Evolutionary conservation across 2,797 vertebrate genomes (phyloP).

Genomic region (Falco cherrug): DNA sequence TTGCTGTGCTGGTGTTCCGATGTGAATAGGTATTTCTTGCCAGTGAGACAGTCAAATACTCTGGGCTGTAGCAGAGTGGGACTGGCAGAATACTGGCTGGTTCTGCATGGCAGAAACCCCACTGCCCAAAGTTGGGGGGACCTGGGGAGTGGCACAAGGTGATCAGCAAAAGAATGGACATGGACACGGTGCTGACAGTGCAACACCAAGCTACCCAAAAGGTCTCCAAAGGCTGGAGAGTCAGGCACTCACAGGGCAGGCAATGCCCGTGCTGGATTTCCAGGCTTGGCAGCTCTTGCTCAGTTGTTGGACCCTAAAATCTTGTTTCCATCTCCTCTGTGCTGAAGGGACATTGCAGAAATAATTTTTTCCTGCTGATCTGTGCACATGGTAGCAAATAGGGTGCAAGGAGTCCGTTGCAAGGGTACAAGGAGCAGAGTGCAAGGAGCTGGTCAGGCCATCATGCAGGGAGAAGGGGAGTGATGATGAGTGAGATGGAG

Average conservation of each 20-base stretch:
- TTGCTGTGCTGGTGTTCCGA: neutral
- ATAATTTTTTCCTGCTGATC: neutral
- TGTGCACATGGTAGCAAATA: neutral
- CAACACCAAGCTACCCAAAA: neutral
- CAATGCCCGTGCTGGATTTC: neutral
- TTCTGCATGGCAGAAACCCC: neutral
- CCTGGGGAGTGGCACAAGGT: neutral
- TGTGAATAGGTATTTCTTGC: neutral
- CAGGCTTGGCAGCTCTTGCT: neutral
- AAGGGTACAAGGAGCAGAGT: neutral
- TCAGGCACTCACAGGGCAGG: neutral
- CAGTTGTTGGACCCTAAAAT: neutral
- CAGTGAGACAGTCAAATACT: neutral
- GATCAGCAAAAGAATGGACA: neutral
- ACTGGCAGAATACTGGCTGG: neutral
- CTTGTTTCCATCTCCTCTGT: neutral
- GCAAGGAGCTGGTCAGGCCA: neutral
- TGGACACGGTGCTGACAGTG: neutral
- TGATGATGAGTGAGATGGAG: rapidly evolving
- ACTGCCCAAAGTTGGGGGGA: rapidly evolving
- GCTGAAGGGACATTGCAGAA: neutral
- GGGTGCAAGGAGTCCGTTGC: neutral
- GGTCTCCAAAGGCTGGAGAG: neutral
- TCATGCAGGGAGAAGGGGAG: neutral
- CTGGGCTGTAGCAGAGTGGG: neutral